These are phyloP conservation scores for Sebastes taczanowskii DNA, from an alignment of 2,797 vertebrate species.

Conservation along the genomic window DNA sequence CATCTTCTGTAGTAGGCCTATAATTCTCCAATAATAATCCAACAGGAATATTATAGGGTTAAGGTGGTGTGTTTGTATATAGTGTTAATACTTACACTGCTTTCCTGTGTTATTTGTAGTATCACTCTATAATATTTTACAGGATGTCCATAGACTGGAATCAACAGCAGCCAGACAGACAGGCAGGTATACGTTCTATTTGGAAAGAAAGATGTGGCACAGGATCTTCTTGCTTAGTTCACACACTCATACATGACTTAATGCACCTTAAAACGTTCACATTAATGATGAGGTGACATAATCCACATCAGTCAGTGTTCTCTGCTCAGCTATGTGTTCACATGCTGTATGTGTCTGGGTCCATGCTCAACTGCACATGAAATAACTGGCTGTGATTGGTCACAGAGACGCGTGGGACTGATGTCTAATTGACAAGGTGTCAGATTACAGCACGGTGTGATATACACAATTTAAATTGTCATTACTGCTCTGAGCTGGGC, in stretches of 20 bases:
- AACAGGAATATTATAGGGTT: no score
- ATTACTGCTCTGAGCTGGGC: constrained; percentile 44
- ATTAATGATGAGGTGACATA: background rate
- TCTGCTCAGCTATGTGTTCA: background rate
- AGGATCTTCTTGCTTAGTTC: no score
- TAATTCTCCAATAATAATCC: no score
- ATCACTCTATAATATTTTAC: no score
- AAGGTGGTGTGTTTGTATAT: no score
- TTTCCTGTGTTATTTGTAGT: no score
- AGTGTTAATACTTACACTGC: no score
- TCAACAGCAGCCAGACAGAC: no score
- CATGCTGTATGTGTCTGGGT: background rate
- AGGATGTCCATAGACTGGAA: no score
- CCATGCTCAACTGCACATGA: constrained; percentile 1
- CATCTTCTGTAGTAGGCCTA: no score
- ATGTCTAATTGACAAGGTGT: constrained; percentile 69
- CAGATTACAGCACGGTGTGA: constrained; percentile 48
- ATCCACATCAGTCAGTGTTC: background rate
- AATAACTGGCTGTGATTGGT: constrained; percentile 10
- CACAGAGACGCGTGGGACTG: constrained; percentile 12
- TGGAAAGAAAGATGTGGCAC: no score
- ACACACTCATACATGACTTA: background rate
- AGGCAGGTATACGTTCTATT: no score
- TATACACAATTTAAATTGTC: constrained; percentile 60
- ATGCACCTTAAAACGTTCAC: background rate